phyloP scores from a whole-genome alignment of 2,888 invertebrate genomes.

The Amiota minor region DNA sequence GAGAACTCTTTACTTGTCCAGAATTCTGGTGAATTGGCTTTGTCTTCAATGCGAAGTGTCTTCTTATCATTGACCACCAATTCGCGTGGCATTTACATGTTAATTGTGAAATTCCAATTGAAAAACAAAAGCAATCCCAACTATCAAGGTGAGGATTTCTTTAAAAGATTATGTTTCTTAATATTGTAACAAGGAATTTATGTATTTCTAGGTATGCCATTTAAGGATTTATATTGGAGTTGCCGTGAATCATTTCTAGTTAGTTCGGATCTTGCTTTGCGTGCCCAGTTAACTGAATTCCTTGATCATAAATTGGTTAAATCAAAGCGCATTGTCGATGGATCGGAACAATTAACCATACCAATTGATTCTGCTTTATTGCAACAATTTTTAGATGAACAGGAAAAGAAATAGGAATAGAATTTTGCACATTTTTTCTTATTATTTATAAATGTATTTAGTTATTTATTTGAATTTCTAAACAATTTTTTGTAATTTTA shows the following conservation, averaged over 20 bases:
- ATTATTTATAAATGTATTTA: slow-evolving; percentile 31
- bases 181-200: background rate
- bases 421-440: background rate
- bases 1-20: slow-evolving; percentile 89
- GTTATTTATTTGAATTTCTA: slow-evolving; percentile 27
- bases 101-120: slow-evolving; percentile 87
- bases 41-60: slow-evolving; percentile 91
- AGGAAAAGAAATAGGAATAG: slow-evolving; percentile 61
- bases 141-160: slow-evolving; percentile 80
- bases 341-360: slow-evolving; percentile 86
- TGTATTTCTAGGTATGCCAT: slow-evolving; percentile 82
- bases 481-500: no score
- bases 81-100: slow-evolving; percentile 87
- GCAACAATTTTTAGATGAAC: slow-evolving; percentile 82
- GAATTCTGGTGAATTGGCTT: slow-evolving; percentile 83
- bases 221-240: slow-evolving; percentile 88
- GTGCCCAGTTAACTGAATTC: slow-evolving; percentile 95
- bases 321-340: slow-evolving; percentile 85
- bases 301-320: slow-evolving; percentile 94
- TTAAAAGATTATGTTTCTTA: background rate
- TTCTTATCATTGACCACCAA: slow-evolving; percentile 92
- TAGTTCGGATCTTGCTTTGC: slow-evolving; percentile 91
- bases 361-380: slow-evolving; percentile 83
- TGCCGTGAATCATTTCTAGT: slow-evolving; percentile 93
- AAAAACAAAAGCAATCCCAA: slow-evolving; percentile 81